Conservation (phyloP, 2,888 invertebrate species). For the Cheilosia urbana region DNA sequence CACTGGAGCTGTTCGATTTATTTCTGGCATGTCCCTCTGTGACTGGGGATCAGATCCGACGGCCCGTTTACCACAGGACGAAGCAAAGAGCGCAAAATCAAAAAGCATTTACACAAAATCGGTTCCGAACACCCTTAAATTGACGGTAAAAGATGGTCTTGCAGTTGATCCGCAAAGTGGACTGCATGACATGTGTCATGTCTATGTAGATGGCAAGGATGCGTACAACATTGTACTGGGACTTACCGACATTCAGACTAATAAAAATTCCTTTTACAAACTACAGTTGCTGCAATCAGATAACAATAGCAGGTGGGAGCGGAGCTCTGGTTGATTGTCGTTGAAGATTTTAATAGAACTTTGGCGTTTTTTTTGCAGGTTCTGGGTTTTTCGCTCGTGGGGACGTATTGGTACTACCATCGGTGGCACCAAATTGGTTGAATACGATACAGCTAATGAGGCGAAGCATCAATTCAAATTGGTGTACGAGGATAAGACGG, state of each 20-base stretch:
- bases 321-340: neutral
- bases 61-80: constrained; percentile 83
- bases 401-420: constrained; percentile 98
- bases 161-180: constrained; percentile 97
- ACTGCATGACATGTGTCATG: constrained; percentile 91
- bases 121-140: constrained; percentile 86
- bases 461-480: constrained; percentile 87
- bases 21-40: constrained; percentile 90
- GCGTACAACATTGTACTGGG: constrained; percentile 92
- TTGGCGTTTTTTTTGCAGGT: constrained; percentile 82
- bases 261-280: constrained; percentile 97
- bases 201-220: constrained; percentile 86
- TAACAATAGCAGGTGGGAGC: constrained; percentile 85
- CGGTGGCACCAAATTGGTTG: constrained; percentile 89
- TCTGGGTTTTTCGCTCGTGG: constrained; percentile 96
- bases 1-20: constrained; percentile 86
- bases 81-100: constrained; percentile 86
- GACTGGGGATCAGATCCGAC: constrained; percentile 91
- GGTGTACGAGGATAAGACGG: constrained; percentile 91
- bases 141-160: constrained; percentile 91
- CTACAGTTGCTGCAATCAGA: constrained; percentile 94
- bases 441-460: constrained; percentile 83
- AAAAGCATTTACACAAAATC: constrained; percentile 87
- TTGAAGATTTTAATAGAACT: neutral
- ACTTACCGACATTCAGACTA: constrained; percentile 92